Conservation (phyloP, 1,140 invertebrate species). For the Ceratoteleas bidentatus region DNA sequence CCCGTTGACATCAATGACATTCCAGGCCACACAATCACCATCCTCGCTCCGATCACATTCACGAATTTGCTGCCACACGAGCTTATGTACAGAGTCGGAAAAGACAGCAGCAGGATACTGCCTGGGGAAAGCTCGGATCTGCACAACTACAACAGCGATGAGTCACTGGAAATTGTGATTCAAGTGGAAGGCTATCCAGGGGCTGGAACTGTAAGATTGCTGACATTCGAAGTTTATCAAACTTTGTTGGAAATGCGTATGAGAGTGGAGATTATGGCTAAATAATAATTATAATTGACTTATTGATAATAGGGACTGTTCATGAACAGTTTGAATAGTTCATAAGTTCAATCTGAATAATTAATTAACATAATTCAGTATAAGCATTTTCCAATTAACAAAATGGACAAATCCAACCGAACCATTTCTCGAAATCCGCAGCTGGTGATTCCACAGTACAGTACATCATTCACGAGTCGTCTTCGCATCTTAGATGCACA, state of each 20-base stretch:
- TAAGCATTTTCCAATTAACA: too few species aligned
- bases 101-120: slow-evolving; percentile 83
- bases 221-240: too few species aligned
- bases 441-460: slow-evolving; percentile 78
- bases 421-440: slow-evolving; percentile 42
- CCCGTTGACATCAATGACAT: slow-evolving; percentile 85
- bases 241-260: too few species aligned
- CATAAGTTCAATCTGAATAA: too few species aligned
- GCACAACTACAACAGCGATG: slow-evolving; percentile 82
- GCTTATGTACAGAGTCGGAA: slow-evolving; percentile 84
- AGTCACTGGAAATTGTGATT: slow-evolving; percentile 87
- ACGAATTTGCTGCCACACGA: slow-evolving; percentile 90
- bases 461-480: slow-evolving; percentile 78
- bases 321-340: too few species aligned
- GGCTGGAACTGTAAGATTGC: slow-evolving; percentile 82
- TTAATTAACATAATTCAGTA: too few species aligned
- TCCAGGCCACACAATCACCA: slow-evolving; percentile 92
- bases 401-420: neutral
- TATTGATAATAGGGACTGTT: too few species aligned
- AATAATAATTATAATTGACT: too few species aligned
- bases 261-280: too few species aligned
- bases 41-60: slow-evolving; percentile 92
- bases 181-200: slow-evolving; percentile 91
- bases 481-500: slow-evolving; percentile 87
- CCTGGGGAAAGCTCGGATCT: slow-evolving; percentile 83